These are phyloP conservation scores for Drosophila pseudoananassae DNA, from an alignment of 1,140 invertebrate species.

Conservation along the genomic window DNA sequence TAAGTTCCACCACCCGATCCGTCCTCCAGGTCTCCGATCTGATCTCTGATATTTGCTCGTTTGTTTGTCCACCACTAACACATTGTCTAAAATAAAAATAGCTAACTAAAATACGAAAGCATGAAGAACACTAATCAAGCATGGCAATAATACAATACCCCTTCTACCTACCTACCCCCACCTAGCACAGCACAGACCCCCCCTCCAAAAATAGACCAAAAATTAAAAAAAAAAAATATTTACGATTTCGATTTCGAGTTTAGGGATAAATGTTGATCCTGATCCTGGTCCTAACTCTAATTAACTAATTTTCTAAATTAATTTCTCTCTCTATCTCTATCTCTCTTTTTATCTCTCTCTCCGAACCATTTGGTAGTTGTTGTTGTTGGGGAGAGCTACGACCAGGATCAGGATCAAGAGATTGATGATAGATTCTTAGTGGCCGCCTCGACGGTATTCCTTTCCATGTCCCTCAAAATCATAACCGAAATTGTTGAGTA, in stretches of 20 bases:
- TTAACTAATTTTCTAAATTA: constrained; percentile 61
- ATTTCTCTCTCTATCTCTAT: constrained; percentile 47
- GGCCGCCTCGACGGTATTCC: constrained; percentile 82
- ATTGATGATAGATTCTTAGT: constrained; percentile 82
- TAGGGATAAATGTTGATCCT: constrained; percentile 16
- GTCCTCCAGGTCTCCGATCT: constrained; percentile 25
- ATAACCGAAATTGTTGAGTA: constrained; percentile 82
- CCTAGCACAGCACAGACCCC: too few species aligned
- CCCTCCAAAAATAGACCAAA: neutral
- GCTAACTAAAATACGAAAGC: constrained; percentile 29
- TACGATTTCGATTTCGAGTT: constrained; percentile 7
- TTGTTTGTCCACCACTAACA: constrained; percentile 38
- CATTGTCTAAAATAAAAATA: constrained; percentile 24
- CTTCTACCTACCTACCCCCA: too few species aligned
- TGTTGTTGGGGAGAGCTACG: constrained; percentile 66
- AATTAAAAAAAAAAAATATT: constrained; percentile 14
- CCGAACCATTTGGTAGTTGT: constrained; percentile 54
- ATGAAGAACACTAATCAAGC: constrained; percentile 43
- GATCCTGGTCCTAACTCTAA: constrained; percentile 23
- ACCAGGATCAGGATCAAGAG: constrained; percentile 76
- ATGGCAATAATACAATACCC: too few species aligned
- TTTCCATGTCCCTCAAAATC: constrained; percentile 82
- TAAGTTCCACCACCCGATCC: constrained; percentile 59
- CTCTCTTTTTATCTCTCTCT: constrained; percentile 19
- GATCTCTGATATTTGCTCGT: constrained; percentile 12